Evolutionary conservation across 2,888 invertebrate genomes (phyloP), one percentile per base, ranked within the genome.

Genomic region (Lacanobia oleracea): DNA sequence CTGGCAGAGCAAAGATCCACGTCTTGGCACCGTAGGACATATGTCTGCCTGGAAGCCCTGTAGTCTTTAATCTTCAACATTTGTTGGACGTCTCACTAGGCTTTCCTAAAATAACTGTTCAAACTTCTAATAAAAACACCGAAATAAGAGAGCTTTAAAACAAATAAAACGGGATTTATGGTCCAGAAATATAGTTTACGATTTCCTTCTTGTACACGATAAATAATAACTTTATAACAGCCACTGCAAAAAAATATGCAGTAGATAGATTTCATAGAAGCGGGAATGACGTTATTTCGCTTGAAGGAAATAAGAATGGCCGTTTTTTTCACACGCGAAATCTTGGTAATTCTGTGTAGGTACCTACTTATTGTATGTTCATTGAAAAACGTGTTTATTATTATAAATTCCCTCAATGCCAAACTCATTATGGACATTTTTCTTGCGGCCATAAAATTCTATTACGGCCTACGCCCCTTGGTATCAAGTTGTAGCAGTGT

Each of bases 201-300:
- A 66, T 79, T 85, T 79, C 85, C 73, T 76, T 70, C 67, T 73
- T 63, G 54, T 63, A 45, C 66, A 51, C 27, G 33, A 73, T 82
- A 82, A 70, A 85, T 78, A 73, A 79, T 23, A 56, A 53, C 12
- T 61, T 80, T 56, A 45, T 60, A 40, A 70, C 50, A 53, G 54
- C 23, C 27, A 40, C 10, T 68, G 23, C 45, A 48, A 68, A 72
- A n/a, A 18, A 72, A 48, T 21, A 40, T 71, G 63, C 51, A 57
- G 40, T 23, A n/a, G 10, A 43, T 27, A 62, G 27, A 48, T 45
- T 72, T 65, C 61, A 60, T 54, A 62, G 51, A 57, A 82, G 18
- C 21, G 33, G 33, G 10, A 18, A 57, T 82, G 56, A 72, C 61
- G 67, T 57, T 37, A 9, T 33, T 53, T 27, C 10, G 8, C 6